Evolutionary conservation across 35 echinoderm and acorn worm genomes (phyloP).

Genomic region (Ophioderma brevispina): DNA sequence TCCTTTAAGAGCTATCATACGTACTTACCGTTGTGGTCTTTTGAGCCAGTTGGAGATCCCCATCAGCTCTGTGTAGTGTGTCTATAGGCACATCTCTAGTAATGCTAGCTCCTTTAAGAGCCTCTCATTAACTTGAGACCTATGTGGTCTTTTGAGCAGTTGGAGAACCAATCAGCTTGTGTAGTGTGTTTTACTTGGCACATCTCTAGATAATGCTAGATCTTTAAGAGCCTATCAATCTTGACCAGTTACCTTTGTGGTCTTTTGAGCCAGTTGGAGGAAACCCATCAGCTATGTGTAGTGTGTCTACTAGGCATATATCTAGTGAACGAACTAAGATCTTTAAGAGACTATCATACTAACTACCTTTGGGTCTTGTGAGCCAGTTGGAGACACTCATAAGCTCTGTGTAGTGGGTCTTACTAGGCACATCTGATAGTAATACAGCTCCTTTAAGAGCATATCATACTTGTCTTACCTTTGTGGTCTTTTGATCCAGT

Average conservation of each 20-base stretch:
- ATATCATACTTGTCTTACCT: slow-evolving; percentile 55
- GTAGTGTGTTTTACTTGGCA: slow-evolving; percentile 96
- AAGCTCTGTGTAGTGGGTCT: slow-evolving; percentile 93
- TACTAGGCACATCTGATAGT: slow-evolving; percentile 93
- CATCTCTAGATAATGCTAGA: slow-evolving; percentile 89
- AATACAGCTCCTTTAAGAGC: slow-evolving; percentile 57
- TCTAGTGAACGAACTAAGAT: slow-evolving; percentile 78
- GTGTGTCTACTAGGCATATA: slow-evolving; percentile 94
- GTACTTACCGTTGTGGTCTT: slow-evolving; percentile 81
- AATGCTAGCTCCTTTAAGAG: slow-evolving; percentile 64
- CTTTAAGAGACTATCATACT: background rate
- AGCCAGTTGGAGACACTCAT: slow-evolving; percentile 98
- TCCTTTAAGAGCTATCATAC: too few species aligned
- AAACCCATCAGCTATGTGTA: slow-evolving; percentile 87
- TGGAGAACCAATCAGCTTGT: slow-evolving; percentile 87
- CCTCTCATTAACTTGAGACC: slow-evolving; percentile 59
- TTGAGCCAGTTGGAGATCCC: slow-evolving; percentile 98
- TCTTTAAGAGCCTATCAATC: background rate
- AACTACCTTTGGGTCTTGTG: slow-evolving; percentile 25
- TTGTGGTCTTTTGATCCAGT: slow-evolving; percentile 97
- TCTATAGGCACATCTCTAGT: slow-evolving; percentile 96
- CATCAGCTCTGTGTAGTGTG: slow-evolving; percentile 87
- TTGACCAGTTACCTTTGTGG: slow-evolving; percentile 97
- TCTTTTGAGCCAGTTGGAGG: slow-evolving; percentile 96
- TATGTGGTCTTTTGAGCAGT: slow-evolving; percentile 96